A percentile compares a stretch with the other conserved stretches of the same genome.
Evolutionary conservation across 2,113 vertebrate species (phyloP).

Genomic region (Uropsilus gracilis): DNA sequence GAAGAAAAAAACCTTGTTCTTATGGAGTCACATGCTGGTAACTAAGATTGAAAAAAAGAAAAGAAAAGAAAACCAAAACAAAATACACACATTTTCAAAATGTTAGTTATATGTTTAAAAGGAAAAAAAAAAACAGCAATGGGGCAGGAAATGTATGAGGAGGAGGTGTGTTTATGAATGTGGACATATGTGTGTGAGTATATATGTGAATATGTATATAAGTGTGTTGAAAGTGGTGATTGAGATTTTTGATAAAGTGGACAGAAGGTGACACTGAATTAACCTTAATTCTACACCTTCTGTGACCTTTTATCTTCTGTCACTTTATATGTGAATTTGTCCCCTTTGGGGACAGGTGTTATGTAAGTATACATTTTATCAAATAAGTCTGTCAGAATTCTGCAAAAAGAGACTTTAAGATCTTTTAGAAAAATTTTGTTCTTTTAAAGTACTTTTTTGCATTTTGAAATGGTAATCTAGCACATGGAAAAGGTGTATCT

Average conservation of each 20-base stretch:
- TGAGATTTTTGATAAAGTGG: neutral
- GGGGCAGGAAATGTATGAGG: neutral
- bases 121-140: neutral
- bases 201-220: neutral
- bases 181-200: neutral
- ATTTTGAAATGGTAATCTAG: slow-evolving; percentile 51
- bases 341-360: neutral
- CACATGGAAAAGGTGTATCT: slow-evolving; percentile 12
- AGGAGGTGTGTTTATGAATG: neutral
- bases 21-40: neutral
- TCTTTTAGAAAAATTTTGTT: neutral
- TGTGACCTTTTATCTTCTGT: neutral
- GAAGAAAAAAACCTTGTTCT: neutral
- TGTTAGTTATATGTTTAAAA: neutral
- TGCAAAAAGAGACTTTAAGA: slow-evolving; percentile 3
- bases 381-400: neutral
- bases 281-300: neutral
- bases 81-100: too few species aligned
- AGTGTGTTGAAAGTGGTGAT: neutral
- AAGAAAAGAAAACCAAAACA: neutral
- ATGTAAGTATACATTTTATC: neutral
- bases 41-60: neutral
- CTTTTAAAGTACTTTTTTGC: slow-evolving; percentile 20
- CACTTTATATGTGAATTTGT: neutral
- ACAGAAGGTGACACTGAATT: neutral